These are phyloP conservation scores for Macrotis lagotis DNA, from an alignment of 2,113 vertebrate genomes.

Conservation along the genomic window DNA sequence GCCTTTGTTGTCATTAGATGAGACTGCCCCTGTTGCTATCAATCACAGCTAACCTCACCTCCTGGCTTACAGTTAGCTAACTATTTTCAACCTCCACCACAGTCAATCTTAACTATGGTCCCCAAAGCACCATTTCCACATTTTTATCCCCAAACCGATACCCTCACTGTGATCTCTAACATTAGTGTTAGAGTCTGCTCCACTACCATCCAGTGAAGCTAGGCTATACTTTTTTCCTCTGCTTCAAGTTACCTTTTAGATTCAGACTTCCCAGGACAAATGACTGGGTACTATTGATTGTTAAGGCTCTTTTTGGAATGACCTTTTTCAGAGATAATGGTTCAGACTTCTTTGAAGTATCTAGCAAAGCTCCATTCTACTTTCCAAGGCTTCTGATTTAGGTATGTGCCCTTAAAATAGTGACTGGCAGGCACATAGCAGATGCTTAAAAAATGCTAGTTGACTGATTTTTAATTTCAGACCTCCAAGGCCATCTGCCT, in stretches of 20 bases:
- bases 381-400: not conserved
- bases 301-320: not conserved
- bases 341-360: not conserved
- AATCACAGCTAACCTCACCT: too few species aligned
- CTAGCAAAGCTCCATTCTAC: not conserved
- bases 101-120: not conserved
- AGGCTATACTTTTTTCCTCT: not conserved
- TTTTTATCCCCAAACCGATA: not conserved
- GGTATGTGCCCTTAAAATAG: not conserved
- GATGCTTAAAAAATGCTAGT: not conserved
- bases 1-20: not conserved
- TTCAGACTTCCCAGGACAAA: not conserved
- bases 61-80: too few species aligned
- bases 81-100: not conserved
- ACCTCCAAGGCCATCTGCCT: not conserved
- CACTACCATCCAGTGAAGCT: not conserved
- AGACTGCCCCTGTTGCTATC: not conserved
- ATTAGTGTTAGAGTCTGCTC: not conserved
- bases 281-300: not conserved
- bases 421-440: not conserved
- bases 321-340: not conserved
- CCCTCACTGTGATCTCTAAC: not conserved
- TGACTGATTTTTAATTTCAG: not conserved
- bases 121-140: not conserved
- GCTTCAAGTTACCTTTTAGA: not conserved